phyloP scores from a whole-genome alignment of 2,113 vertebrate species.

The Engystomops pustulosus region DNA sequence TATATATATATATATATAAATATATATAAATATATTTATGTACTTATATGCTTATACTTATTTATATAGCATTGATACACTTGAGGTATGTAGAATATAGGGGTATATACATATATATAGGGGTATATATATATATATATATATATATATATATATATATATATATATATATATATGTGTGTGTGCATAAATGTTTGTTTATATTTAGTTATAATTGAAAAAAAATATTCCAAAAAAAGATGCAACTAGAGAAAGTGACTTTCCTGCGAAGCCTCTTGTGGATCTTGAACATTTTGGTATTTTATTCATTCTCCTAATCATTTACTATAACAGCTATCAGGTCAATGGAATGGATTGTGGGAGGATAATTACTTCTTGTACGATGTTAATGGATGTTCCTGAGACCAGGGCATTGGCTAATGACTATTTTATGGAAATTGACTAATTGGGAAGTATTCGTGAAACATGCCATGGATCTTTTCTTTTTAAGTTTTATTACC shows the following conservation, averaged over 20 bases:
- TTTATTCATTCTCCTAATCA: conserved; percentile 57
- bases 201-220: no score
- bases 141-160: no score
- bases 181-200: not conserved
- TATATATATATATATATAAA: no score
- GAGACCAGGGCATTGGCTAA: conserved; percentile 60
- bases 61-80: no score
- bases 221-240: not conserved
- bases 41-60: no score
- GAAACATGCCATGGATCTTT: conserved; percentile 55
- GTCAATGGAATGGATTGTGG: conserved; percentile 59
- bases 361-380: conserved; percentile 61
- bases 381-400: conserved; percentile 60
- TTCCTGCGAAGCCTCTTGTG: not conserved
- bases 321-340: conserved; percentile 57
- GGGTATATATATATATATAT: no score
- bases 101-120: no score
- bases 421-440: conserved; percentile 60
- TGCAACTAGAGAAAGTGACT: conserved; percentile 28
- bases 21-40: no score
- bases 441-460: conserved; percentile 59
- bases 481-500: conserved; percentile 55
- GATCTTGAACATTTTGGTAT: conserved; percentile 29
- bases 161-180: no score
- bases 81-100: no score